These are phyloP conservation scores for Albula glossodonta DNA, from an alignment of 2,113 vertebrate genomes.

Conservation along the genomic window DNA sequence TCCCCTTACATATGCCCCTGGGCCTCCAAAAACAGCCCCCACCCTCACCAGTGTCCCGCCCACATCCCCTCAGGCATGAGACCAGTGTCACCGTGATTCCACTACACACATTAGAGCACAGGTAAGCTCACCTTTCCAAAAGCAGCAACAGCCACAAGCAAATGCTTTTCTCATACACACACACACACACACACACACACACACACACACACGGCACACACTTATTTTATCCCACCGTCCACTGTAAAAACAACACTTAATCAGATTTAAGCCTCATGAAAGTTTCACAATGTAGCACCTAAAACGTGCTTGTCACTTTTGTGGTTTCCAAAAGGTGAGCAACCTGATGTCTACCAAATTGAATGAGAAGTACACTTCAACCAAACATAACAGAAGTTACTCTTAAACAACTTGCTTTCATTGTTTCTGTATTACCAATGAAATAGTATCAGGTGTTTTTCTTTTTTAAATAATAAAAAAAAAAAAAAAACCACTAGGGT, in stretches of 20 bases:
- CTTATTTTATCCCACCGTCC: no score
- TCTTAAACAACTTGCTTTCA: constrained; percentile 21
- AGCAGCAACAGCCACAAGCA: constrained; percentile 26
- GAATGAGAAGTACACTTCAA: constrained; percentile 6
- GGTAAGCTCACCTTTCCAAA: constrained; percentile 32
- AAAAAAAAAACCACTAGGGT: no score
- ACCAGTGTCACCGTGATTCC: constrained; percentile 31
- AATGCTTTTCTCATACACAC: neutral
- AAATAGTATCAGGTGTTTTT: neutral
- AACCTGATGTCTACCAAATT: neutral
- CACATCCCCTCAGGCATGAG: neutral
- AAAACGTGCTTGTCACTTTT: neutral
- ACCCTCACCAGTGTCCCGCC: constrained; percentile 20
- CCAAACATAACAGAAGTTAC: constrained; percentile 20
- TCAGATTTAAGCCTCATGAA: neutral
- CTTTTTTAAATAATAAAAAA: neutral
- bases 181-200: neutral
- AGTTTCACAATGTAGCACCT: neutral
- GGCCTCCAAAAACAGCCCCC: constrained; percentile 5
- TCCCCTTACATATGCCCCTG: neutral
- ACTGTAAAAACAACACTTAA: neutral
- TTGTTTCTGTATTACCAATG: neutral
- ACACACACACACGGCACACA: no score
- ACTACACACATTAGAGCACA: constrained; percentile 16
- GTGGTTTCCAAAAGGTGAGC: constrained; percentile 27